Base-by-base conservation (phyloP, 2,113 vertebrate species). In the Cyprinodon variegatus region DNA sequence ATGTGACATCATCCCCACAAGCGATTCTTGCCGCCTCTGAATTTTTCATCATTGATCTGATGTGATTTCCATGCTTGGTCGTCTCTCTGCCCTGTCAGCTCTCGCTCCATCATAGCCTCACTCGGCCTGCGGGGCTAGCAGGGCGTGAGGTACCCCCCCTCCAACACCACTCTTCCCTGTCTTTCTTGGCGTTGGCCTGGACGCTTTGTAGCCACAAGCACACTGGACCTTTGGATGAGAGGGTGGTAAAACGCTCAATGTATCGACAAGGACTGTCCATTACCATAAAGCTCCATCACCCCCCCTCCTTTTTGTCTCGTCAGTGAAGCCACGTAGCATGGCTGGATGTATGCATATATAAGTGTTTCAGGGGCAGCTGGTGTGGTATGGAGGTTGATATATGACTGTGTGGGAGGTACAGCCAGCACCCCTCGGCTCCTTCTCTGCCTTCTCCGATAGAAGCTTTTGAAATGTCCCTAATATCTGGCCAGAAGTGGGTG, bases 1-100 rank as follows among this genome's bases (percentile, higher is more conserved):
- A 68, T 66, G 83, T 86, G 86, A 85, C 84, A 59, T 67, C 22
- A 13, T 83, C 72, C 86, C 84, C 77, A 11, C 46, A 65, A 86
- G 79, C 81, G 8, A 70, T 70, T 83, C 72, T 77, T 45, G 77
- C 77, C 37, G 60, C 65, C 79, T 40, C 75, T 86, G 77, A 89
- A 89, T 90, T 87, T 88, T 87, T 89, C 84, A 87, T 88, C 90
- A 88, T 90, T 84, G 90, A 92, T 89, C 88, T 87, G 89, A 92
- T 90, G 84, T 90, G 84, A 90, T 88, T 90, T 89, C 90, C 84
- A 78, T 81, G 90, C 88, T 81, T 59, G 81, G 83, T 81, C 65
- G 83, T 90, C 76, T 77, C 84, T 86, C 83, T 65, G 81, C 90
- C 70, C 72, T 73, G 84, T 83, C 83, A 81, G 73, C 83, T 89